phyloP scores from a whole-genome alignment of 2,113 vertebrate species.

The Proteles cristata region DNA sequence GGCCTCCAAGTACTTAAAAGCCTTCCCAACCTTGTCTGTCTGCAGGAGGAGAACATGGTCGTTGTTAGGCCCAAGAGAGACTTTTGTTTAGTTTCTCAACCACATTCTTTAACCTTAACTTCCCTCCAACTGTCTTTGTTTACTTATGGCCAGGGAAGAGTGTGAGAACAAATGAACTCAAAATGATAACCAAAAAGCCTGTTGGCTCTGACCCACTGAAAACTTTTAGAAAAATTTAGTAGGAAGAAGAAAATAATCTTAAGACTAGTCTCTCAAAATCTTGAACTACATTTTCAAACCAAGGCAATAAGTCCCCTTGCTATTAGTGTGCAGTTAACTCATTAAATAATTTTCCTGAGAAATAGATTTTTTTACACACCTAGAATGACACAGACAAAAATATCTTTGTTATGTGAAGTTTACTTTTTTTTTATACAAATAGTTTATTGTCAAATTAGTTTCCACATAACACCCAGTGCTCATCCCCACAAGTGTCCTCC shows the following conservation, averaged over 20 bases:
- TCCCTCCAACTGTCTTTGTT: not conserved
- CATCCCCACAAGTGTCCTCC: too few relatives aligned
- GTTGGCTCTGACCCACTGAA: not conserved
- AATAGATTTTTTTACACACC: not conserved
- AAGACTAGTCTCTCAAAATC: not conserved
- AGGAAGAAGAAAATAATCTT: not conserved
- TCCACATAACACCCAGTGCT: too few relatives aligned
- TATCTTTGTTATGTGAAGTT: not conserved
- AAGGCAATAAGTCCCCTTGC: not conserved
- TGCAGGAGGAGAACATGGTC: constrained; percentile 72
- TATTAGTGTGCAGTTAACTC: not conserved
- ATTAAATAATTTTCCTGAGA: not conserved
- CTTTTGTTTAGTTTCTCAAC: not conserved
- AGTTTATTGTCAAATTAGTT: too few relatives aligned
- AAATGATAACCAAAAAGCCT: not conserved
- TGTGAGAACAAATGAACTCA: not conserved
- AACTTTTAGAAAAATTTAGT: not conserved
- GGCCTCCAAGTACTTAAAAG: constrained; percentile 94
- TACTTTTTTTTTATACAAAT: too few relatives aligned
- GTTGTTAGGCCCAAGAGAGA: not conserved
- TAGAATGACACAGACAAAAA: not conserved
- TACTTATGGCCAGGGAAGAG: not conserved
- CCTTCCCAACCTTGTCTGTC: constrained; percentile 92
- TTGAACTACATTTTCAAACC: not conserved
- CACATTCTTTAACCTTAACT: not conserved